Conservation (phyloP, 2,113 vertebrate species). For the human (Homo sapiens) region DNA sequence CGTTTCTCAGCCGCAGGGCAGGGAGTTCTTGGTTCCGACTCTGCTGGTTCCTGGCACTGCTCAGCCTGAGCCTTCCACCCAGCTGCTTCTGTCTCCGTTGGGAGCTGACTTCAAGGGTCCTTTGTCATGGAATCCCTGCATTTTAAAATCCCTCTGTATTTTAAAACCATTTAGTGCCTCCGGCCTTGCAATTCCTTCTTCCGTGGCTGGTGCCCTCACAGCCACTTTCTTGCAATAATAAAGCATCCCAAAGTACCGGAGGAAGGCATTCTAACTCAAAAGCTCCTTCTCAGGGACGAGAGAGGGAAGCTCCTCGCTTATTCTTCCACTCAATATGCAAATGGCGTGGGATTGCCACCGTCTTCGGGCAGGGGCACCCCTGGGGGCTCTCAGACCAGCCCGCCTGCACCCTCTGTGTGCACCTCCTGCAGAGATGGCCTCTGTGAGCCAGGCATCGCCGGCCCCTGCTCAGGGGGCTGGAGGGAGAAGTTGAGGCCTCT, state of each 20-base stretch:
- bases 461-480: background rate
- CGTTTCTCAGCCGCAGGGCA: rapidly evolving
- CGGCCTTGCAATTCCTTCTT: too few relatives aligned
- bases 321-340: background rate
- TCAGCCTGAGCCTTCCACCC: background rate
- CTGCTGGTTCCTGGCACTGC: background rate
- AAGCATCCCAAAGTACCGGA: background rate
- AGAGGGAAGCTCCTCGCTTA: background rate
- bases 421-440: background rate
- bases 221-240: background rate
- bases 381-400: background rate
- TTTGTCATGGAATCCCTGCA: background rate
- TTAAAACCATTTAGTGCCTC: rapidly evolving
- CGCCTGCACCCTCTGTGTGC: background rate
- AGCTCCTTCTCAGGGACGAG: background rate
- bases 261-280: background rate
- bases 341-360: background rate
- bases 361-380: background rate
- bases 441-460: background rate
- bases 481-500: background rate
- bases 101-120: background rate
- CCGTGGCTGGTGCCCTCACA: rapidly evolving
- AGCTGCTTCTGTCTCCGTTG: rapidly evolving
- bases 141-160: too few relatives aligned
- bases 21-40: rapidly evolving